Evolutionary conservation across 1,140 invertebrate species (phyloP), one percentile per base, ranked within the genome.

Genomic region (Lepidurus packardi): DNA sequence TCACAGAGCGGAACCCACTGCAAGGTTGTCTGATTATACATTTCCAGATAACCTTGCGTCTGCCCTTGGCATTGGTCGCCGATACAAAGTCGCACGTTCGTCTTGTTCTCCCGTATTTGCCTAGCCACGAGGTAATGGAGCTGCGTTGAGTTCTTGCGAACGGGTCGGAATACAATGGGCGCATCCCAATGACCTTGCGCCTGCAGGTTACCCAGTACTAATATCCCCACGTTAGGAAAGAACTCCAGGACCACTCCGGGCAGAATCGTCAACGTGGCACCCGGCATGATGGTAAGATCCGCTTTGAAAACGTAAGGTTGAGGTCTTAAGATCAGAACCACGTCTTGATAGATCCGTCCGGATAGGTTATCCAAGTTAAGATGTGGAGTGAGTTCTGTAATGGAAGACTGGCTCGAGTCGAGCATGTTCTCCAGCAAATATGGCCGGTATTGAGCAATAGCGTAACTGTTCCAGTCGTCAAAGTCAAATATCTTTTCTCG

Each of bases 401-500:
- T 88, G 1, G 90, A 87, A 0, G 93, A 94, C n/a, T 93, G 86
- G 79, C 91, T 92, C 0, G 90, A 89, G 80, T 92, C 90, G 81
- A 94, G 90, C 74, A 88, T 87, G 81, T 94, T 89, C 83, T 91
- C 90, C 53, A 91, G 88, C 53, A 98, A 88, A 85, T 91, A 99
- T 0, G 97, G 97, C 78, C 90, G 88, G 85, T 93, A 99, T 24
- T 91, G 88, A 0, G 96, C 96, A 47, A 97, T 90, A 0, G 96
- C 96, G 84, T 96, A 97, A 85, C 96, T 95, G 84, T 99, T 99
- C 98, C 98, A 99, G 83, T 99, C 97, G 85, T 99, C 96, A 87
- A 99, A 98, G 87, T 99, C 98, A 85, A 99, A 99, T 81, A 99
- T 98, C 83, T 91, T 89, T 74, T 90, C 88, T 80, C 90, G 88